Base-by-base conservation (phyloP, 2,113 vertebrate species). In the Stegastes partitus region DNA sequence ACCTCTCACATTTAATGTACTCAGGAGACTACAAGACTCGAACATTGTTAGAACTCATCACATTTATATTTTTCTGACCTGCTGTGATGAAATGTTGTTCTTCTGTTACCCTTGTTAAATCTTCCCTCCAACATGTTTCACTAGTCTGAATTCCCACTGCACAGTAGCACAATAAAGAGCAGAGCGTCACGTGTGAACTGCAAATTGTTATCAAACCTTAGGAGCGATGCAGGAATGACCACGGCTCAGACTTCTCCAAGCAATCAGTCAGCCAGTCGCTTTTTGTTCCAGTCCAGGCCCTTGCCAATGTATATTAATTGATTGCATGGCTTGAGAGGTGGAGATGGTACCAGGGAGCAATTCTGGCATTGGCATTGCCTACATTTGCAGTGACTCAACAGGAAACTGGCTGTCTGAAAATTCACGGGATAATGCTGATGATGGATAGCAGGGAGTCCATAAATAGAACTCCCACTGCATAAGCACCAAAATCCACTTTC, bases 401-500 rank as follows among this genome's bases (percentile, higher is more conserved):
- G 84, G 89, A 93, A 88, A 63, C 74, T 37, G 61, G 55, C 70
- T 58, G 74, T 87, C 77, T 84, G 77, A 83, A 87, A 90, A 86
- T 86, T 77, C 81, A 68, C 18, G 8, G 72, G 85, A 74, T 80
- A 93, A 85, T 77, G 87, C 64, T 37, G 65, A 90, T 90, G 90
- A 92, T 92, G 90, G 89, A 91, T 89, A 81, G 73, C 78, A 77
- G 83, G 42, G 77, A 70, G 77, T 79, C 89, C 71, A 83, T 83
- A 92, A 92, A 93, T 89, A 90, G 83, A 89, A 86, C 81, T 83
- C 82, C 81, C 77, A 64, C 82, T 84, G 88, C 86, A 87, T 84
- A 84, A 86, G 85, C 91, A 90, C 86, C 77, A 76, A 87, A 92
- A 90, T 79, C 68, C 79, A 83, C 84, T 91, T 93, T 89, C 93